Evolutionary conservation across 2,113 vertebrate genomes (phyloP).

Genomic region (Bubalus kerabau): DNA sequence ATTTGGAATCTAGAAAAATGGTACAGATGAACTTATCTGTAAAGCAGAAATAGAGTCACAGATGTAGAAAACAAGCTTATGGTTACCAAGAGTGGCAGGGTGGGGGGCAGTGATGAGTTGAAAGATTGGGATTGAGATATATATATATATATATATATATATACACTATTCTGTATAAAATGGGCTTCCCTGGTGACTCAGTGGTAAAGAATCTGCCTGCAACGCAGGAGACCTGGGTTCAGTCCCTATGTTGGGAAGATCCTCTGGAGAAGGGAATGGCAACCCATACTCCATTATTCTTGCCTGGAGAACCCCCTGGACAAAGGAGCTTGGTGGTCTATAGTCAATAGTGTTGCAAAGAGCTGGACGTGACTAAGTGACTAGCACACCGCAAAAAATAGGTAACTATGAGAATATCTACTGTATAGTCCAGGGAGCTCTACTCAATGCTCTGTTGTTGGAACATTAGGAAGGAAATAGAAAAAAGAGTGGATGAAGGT

Average conservation of each 20-base stretch:
- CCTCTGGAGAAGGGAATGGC: not conserved
- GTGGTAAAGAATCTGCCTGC: not conserved
- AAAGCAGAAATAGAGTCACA: not conserved
- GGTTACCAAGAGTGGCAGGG: not conserved
- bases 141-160: accelerated
- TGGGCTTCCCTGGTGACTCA: not conserved
- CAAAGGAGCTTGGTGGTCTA: not conserved
- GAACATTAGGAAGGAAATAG: not conserved
- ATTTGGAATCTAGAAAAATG: not conserved
- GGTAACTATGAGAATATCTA: not conserved
- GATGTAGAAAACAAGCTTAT: not conserved
- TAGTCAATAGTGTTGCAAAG: not conserved
- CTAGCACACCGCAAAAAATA: not conserved
- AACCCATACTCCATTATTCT: not conserved
- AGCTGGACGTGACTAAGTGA: not conserved
- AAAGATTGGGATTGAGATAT: not conserved
- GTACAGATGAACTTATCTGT: not conserved
- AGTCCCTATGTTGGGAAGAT: not conserved
- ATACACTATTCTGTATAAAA: not conserved
- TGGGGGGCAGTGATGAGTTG: not conserved
- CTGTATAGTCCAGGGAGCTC: not conserved
- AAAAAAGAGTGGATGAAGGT: not conserved
- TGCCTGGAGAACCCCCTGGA: not conserved
- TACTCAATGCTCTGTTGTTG: not conserved
- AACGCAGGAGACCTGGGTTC: not conserved